Conservation (phyloP, 2,888 invertebrate genomes). For the Caenorhabditis uteleia region DNA sequence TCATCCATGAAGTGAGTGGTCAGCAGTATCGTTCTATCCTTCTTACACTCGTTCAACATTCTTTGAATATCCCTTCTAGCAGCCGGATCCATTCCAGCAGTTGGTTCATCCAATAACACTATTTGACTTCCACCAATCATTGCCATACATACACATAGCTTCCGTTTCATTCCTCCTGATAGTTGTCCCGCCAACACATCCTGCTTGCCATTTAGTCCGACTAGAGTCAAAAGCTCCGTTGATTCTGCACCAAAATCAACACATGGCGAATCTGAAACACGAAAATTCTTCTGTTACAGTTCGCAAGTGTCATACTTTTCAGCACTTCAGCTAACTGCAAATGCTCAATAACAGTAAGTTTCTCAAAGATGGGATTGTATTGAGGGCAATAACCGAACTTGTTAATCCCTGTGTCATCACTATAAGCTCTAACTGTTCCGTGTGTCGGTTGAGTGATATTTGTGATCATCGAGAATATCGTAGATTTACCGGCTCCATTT, state of each 20-base stretch:
- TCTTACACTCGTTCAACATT: slow-evolving; percentile 48
- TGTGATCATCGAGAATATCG: slow-evolving; percentile 36
- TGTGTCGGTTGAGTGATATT: slow-evolving; percentile 34
- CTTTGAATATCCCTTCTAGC: slow-evolving; percentile 47
- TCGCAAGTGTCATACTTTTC: no score
- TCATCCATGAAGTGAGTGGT: slow-evolving; percentile 69
- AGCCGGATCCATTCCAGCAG: slow-evolving; percentile 56
- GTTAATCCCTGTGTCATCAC: slow-evolving; percentile 6
- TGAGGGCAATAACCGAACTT: slow-evolving; percentile 18
- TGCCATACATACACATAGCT: slow-evolving; percentile 65
- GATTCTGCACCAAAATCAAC: no score
- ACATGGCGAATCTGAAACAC: no score
- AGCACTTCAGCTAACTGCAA: no score
- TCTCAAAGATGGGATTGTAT: slow-evolving; percentile 53
- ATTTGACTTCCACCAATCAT: slow-evolving; percentile 55
- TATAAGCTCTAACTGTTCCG: slow-evolving; percentile 6
- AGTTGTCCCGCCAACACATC: no score
- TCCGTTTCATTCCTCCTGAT: slow-evolving; percentile 66
- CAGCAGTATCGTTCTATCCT: slow-evolving; percentile 57
- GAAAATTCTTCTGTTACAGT: no score
- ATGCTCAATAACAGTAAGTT: slow-evolving; percentile 54
- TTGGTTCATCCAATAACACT: slow-evolving; percentile 62
- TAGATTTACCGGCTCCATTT: slow-evolving; percentile 59
- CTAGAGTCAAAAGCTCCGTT: no score
- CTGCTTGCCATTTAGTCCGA: no score